Evolutionary conservation across 2,797 vertebrate genomes (phyloP).

Genomic region (Gadopsis bispinosus): DNA sequence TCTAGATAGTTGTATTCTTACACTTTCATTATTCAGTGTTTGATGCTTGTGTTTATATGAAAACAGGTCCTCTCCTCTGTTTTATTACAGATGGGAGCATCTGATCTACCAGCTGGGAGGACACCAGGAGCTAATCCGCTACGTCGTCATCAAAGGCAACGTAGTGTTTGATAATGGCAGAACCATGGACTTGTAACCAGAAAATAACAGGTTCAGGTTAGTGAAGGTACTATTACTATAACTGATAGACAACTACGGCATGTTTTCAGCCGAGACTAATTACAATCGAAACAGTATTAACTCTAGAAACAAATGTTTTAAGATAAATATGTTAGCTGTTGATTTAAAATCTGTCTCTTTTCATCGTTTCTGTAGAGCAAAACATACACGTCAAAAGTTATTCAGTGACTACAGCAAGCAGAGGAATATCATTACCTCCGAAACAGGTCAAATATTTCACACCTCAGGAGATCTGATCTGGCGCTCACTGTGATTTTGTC

Average conservation of each 20-base stretch:
- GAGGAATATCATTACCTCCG: slow-evolving; percentile 8
- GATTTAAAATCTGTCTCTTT: neutral
- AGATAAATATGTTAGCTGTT: slow-evolving; percentile 9
- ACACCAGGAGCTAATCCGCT: slow-evolving; percentile 91
- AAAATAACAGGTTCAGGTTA: neutral
- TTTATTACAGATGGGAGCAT: slow-evolving; percentile 92
- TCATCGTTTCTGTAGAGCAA: neutral
- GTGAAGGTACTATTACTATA: neutral
- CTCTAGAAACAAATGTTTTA: neutral
- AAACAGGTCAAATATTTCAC: neutral
- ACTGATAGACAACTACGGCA: neutral
- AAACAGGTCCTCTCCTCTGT: neutral
- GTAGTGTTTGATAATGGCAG: slow-evolving; percentile 87
- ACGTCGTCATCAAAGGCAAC: slow-evolving; percentile 91
- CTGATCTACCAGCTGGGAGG: slow-evolving; percentile 97
- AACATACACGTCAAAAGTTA: neutral
- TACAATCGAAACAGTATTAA: neutral
- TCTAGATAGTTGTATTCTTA: too few relatives aligned
- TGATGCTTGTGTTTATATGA: neutral
- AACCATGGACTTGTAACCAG: slow-evolving; percentile 59
- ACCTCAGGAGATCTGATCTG: slow-evolving; percentile 1
- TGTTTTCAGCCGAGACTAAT: neutral
- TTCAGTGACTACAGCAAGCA: neutral
- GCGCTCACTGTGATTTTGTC: slow-evolving; percentile 4
- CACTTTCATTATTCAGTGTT: neutral